Evolutionary conservation across 2,113 vertebrate species (phyloP), one percentile per base, ranked within the genome.

Genomic region (Cephalopterus ornatus): DNA sequence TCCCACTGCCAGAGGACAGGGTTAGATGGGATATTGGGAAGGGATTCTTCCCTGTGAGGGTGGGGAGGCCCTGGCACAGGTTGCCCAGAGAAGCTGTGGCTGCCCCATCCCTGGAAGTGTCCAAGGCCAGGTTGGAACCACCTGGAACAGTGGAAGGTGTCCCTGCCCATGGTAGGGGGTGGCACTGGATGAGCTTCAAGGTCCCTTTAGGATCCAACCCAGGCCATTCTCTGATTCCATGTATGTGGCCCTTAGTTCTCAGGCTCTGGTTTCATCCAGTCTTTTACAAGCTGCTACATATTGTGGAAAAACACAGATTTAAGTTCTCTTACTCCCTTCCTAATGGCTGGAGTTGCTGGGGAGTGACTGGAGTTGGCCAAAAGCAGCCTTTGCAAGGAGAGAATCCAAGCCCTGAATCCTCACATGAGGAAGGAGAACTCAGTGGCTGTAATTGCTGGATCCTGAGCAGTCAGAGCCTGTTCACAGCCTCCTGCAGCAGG

Each of bases 201-300:
- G 39, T 41, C 39, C 39, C 39, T 41, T 41, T 41, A 41, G 9
- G 39, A 41, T 41, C 39, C 39, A 41, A 41, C 39, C 39, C 39
- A 9, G 12, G 39, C 39, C 39, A 41, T 41, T 12, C 39, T 41
- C 39, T 41, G 39, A 41, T 41, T 41, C 39, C 39, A 41, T 41
- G 39, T 9, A 41, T 41, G 39, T 41, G 39, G 39, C 39, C 39
- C 39, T 41, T 41, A 12, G n/a, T n/a, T n/a, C 3, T 71, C 55
- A 5, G 2, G 16, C 16, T 2, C 16, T 0, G 2, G 4, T 30
- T 68, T 76, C 39, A 61, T 27, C 35, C 70, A 35, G 30, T 14
- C 56, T 30, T 66, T 71, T 35, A 21, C 66, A 83, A 27, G 14
- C 56, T 23, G 2, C 11, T 53, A 53, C 49, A 8, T 4, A 4